phyloP scores from a whole-genome alignment of 2,113 vertebrate species.

The Oplegnathus fasciatus region DNA sequence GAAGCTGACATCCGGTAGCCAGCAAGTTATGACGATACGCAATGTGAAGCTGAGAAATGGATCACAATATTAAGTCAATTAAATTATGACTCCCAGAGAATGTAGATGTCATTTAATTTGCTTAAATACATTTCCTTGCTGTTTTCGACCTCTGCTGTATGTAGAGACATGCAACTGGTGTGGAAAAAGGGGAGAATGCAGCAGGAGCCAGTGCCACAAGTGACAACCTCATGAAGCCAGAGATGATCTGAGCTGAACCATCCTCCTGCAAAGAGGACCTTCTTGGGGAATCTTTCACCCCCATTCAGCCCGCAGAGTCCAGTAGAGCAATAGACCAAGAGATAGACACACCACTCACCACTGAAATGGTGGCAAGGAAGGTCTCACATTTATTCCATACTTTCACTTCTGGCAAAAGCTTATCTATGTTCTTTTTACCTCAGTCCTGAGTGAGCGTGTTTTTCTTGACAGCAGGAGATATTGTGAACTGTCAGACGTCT shows the following conservation, averaged over 20 bases:
- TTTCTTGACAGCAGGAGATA: neutral
- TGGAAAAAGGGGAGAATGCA: no score
- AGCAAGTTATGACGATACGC: no score
- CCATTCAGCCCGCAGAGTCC: neutral
- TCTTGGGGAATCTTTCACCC: neutral
- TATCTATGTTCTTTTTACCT: no score
- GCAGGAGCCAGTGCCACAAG: no score
- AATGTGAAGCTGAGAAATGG: no score
- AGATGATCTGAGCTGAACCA: neutral
- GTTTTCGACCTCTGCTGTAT: no score
- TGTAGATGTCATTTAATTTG: no score
- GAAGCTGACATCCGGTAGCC: conserved; percentile 6
- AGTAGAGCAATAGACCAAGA: neutral
- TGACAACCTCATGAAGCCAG: neutral
- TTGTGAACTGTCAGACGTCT: neutral
- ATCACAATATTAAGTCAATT: no score
- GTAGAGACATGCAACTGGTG: no score
- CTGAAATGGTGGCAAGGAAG: neutral
- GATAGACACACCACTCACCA: neutral
- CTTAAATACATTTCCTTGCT: no score
- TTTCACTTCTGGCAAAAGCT: neutral
- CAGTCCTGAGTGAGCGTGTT: no score
- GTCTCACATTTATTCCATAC: neutral
- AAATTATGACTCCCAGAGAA: no score
- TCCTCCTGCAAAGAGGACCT: neutral